phyloP scores from a whole-genome alignment of 2,797 vertebrate genomes.

The Rachycentron canadum region DNA sequence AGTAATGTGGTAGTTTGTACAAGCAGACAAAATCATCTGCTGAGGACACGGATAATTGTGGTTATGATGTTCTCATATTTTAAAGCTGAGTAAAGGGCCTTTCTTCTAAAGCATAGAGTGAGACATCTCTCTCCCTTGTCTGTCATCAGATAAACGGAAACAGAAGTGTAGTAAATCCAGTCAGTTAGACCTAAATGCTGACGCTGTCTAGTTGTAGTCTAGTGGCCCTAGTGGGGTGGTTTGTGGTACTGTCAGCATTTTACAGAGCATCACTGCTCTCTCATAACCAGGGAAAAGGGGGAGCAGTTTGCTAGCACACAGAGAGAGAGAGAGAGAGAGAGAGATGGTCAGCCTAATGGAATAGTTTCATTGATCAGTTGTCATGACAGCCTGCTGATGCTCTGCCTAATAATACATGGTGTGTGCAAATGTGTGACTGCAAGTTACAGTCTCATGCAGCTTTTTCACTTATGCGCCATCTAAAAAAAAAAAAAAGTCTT shows the following conservation, averaged over 20 bases:
- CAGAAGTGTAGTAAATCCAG: constrained; percentile 71
- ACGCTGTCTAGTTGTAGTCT: constrained; percentile 66
- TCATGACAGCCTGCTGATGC: constrained; percentile 77
- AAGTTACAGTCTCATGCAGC: constrained; percentile 42
- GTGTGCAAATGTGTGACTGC: constrained; percentile 31
- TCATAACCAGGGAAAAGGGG: constrained; percentile 60
- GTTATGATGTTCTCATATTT: constrained; percentile 52
- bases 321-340: constrained; percentile 38
- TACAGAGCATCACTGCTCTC: constrained; percentile 65
- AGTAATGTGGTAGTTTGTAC: constrained; percentile 9
- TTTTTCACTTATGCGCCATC: constrained; percentile 52
- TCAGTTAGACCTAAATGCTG: constrained; percentile 76
- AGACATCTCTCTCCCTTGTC: constrained; percentile 45
- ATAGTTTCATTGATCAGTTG: constrained; percentile 82
- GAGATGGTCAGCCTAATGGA: constrained; percentile 76
- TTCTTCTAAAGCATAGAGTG: constrained; percentile 38
- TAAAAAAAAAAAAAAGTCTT: constrained; percentile 42
- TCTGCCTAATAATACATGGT: constrained; percentile 67
- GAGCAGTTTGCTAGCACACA: constrained; percentile 44
- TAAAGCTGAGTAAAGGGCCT: constrained; percentile 53
- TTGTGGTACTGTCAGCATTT: constrained; percentile 77
- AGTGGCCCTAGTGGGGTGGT: constrained; percentile 64
- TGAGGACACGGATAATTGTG: constrained; percentile 25
- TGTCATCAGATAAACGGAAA: constrained; percentile 63
- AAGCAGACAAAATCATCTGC: constrained; percentile 19